Percentiles rank a stretch among this genome's conserved stretches.
These are phyloP conservation scores for Ophthalmolycus amberensis DNA, from an alignment of 2,113 vertebrate genomes.

Conservation along the genomic window DNA sequence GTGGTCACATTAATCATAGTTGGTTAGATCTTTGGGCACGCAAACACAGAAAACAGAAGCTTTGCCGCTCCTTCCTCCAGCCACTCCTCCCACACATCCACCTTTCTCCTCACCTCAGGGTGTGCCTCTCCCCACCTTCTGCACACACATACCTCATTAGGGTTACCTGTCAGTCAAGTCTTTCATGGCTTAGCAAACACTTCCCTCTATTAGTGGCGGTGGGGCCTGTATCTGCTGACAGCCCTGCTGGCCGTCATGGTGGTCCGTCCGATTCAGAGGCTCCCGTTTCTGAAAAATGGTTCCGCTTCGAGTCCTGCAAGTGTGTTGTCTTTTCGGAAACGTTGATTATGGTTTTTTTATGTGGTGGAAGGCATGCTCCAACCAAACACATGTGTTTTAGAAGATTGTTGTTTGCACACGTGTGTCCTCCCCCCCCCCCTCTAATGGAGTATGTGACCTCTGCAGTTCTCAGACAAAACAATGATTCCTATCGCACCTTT, in stretches of 20 bases:
- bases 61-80: not conserved
- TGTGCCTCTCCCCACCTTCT: conserved; percentile 24
- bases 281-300: not conserved
- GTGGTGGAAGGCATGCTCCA: not conserved
- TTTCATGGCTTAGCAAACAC: conserved; percentile 72
- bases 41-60: not conserved
- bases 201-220: conserved; percentile 25
- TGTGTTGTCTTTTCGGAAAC: not conserved
- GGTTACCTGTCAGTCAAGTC: conserved; percentile 70
- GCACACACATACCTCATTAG: conserved; percentile 57
- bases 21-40: not conserved
- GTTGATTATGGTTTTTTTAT: not conserved
- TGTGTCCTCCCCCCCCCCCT: not conserved
- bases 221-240: conserved; percentile 20
- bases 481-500: conserved; percentile 29
- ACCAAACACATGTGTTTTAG: not conserved
- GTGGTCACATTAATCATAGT: not conserved
- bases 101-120: conserved; percentile 24
- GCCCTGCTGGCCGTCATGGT: conserved; percentile 38
- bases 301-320: not conserved
- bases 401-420: conserved; percentile 6
- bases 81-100: conserved; percentile 5
- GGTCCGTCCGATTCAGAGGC: conserved; percentile 15
- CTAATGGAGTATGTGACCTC: conserved; percentile 12
- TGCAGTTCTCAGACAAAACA: conserved; percentile 37